Conservation (phyloP, 2,113 vertebrate genomes). For the Emydura subglobosa region DNA sequence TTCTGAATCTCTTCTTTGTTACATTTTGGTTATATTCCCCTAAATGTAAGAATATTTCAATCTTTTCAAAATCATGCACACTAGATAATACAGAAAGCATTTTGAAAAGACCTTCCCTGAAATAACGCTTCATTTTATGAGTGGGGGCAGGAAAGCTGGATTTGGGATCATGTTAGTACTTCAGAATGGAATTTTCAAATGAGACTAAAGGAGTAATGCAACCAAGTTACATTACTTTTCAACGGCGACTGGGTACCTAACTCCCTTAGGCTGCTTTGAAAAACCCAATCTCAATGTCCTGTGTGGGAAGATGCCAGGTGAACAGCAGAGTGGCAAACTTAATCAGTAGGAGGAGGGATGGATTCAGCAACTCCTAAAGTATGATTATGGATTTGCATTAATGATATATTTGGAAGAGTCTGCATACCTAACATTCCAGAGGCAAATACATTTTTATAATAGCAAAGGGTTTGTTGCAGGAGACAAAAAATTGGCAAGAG, state of each 20-base stretch:
- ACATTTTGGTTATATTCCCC: neutral
- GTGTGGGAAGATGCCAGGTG: neutral
- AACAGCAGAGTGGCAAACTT: neutral
- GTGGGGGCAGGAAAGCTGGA: neutral
- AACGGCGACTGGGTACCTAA: accelerated
- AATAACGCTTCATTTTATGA: neutral
- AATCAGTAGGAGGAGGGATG: neutral
- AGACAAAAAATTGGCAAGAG: neutral
- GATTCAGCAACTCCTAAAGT: neutral
- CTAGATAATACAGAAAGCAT: neutral
- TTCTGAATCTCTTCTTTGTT: neutral
- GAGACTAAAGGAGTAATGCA: neutral
- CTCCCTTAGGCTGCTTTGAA: neutral
- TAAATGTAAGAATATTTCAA: neutral
- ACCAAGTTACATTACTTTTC: neutral
- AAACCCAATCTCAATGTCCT: neutral
- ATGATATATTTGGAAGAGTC: neutral
- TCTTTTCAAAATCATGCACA: neutral
- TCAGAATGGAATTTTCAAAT: neutral
- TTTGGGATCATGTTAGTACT: neutral
- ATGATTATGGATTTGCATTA: neutral
- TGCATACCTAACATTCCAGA: neutral
- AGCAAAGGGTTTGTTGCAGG: neutral
- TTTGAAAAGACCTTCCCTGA: neutral
- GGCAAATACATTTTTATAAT: neutral